phyloP scores from a whole-genome alignment of 2,113 vertebrate species.

The Otolemur garnettii region DNA sequence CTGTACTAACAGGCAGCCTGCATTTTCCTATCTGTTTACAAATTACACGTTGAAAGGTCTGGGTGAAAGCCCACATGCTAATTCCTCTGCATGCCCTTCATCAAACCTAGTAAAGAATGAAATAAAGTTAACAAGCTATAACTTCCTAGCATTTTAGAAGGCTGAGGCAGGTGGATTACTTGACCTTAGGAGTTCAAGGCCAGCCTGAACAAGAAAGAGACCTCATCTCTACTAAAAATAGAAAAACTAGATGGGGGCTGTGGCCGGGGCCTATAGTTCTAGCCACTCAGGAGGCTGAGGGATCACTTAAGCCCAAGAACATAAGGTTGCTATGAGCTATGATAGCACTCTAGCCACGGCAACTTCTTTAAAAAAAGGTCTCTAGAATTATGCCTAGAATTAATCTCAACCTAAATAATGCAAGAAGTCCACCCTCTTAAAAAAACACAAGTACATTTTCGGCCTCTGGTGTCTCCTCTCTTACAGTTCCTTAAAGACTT shows the following conservation, averaged over 20 bases:
- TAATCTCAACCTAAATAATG: background rate
- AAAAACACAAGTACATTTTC: background rate
- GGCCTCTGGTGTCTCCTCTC: background rate
- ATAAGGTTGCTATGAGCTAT: no score
- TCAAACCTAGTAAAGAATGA: background rate
- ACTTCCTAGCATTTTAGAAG: background rate
- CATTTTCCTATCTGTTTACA: background rate
- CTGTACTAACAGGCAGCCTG: background rate
- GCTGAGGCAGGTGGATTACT: no score
- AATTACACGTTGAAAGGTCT: background rate
- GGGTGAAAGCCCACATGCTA: background rate
- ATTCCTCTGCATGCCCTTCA: background rate
- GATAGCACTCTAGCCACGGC: no score
- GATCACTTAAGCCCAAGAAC: no score
- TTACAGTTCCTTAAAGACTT: background rate
- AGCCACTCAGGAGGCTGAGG: no score
- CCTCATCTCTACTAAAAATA: no score
- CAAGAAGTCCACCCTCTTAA: background rate
- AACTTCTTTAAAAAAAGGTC: background rate
- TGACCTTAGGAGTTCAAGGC: no score
- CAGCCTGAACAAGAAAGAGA: no score
- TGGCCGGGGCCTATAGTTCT: no score
- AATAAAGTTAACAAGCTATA: background rate
- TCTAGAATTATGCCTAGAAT: background rate
- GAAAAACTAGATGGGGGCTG: no score